Evolutionary conservation across 2,888 invertebrate species (phyloP).

Genomic region (Tiphia femorata): DNA sequence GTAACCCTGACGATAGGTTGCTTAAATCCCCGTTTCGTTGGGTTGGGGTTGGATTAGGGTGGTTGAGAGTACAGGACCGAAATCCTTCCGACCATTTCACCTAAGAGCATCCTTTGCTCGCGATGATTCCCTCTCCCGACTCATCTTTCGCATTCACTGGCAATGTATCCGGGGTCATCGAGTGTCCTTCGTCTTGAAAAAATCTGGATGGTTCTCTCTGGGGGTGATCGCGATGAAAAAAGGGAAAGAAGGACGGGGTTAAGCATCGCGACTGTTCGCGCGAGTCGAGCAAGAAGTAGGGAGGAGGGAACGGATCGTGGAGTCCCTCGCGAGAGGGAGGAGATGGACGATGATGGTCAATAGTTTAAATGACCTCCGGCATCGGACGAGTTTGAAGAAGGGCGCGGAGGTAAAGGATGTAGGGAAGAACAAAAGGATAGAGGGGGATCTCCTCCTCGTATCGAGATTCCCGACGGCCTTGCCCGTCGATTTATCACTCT

Average conservation of each 20-base stretch:
- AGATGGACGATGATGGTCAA: constrained; percentile 34
- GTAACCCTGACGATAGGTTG: no score
- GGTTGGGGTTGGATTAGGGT: no score
- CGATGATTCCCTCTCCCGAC: no score
- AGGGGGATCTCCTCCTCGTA: constrained; percentile 37
- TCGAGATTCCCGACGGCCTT: constrained; percentile 53
- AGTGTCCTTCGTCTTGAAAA: constrained; percentile 25
- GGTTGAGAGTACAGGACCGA: no score
- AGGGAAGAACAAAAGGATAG: not conserved
- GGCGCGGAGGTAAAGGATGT: not conserved
- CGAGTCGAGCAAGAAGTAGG: constrained; percentile 6
- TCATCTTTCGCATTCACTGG: no score
- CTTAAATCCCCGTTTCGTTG: no score
- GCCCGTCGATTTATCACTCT: constrained; percentile 55
- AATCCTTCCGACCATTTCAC: no score
- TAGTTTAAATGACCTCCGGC: constrained; percentile 36
- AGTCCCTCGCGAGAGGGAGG: constrained; percentile 5
- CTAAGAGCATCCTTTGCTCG: no score
- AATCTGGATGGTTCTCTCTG: not conserved
- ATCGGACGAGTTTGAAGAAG: constrained; percentile 30
- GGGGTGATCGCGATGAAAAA: not conserved
- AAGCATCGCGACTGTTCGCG: constrained; percentile 10
- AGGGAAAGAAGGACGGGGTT: constrained; percentile 1
- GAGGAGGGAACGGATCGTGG: no score
- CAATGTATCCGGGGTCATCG: constrained; percentile 28